Conservation (phyloP, 2,888 invertebrate species). For the Hesperia comma region DNA sequence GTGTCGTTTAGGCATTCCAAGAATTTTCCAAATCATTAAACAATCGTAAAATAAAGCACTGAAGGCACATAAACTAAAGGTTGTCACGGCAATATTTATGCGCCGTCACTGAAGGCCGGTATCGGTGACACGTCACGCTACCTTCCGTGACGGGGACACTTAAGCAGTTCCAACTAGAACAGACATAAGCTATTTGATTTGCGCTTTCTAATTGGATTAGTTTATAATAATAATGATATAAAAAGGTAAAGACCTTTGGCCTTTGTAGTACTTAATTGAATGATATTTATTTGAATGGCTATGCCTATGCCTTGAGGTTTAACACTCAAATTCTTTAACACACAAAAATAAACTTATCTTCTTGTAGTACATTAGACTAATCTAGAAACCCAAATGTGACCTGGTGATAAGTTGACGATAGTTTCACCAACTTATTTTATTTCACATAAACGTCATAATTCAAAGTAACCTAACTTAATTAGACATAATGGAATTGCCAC, state of each 20-base stretch:
- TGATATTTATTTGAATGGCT: neutral
- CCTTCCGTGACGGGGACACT: slow-evolving; percentile 68
- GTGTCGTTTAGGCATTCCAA: neutral
- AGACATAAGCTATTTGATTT: slow-evolving; percentile 40
- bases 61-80: slow-evolving; percentile 16
- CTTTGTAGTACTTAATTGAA: neutral
- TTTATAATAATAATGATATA: slow-evolving; percentile 3
- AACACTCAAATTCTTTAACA: too few species aligned
- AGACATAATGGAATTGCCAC: too few species aligned
- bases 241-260: neutral
- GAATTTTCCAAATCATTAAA: slow-evolving; percentile 6
- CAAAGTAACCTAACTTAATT: too few species aligned
- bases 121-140: slow-evolving; percentile 61
- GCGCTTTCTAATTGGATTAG: slow-evolving; percentile 29
- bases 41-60: slow-evolving; percentile 17
- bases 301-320: too few species aligned
- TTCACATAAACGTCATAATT: too few species aligned
- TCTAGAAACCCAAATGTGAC: too few species aligned
- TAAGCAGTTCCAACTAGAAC: slow-evolving; percentile 62
- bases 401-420: too few species aligned
- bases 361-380: too few species aligned
- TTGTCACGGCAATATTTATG: slow-evolving; percentile 46
- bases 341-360: too few species aligned
- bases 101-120: slow-evolving; percentile 42
- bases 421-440: too few species aligned